Conservation (phyloP, 2,888 invertebrate genomes). For the Dysmachus trigonus region DNA sequence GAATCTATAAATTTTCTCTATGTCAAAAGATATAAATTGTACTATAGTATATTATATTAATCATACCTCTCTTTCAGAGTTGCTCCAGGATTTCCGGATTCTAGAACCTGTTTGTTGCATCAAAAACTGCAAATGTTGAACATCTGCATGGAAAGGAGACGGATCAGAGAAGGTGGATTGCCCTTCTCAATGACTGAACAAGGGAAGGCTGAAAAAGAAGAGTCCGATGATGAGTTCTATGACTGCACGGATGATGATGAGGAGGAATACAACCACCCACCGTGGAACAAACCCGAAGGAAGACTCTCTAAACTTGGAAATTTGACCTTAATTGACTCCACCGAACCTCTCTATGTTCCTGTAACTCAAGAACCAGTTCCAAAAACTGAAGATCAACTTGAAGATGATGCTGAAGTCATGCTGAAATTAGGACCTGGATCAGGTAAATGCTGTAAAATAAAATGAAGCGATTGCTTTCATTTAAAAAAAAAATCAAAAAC, state of each 20-base stretch:
- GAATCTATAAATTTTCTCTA: too few relatives aligned
- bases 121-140: constrained; percentile 93
- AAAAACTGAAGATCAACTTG: constrained; percentile 96
- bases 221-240: constrained; percentile 76
- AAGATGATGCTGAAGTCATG: constrained; percentile 91
- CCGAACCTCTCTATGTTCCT: constrained; percentile 81
- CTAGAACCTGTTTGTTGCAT: constrained; percentile 88
- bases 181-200: constrained; percentile 53
- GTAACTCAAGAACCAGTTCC: constrained; percentile 92
- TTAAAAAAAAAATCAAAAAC: too few relatives aligned
- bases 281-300: constrained; percentile 75
- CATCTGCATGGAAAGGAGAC: constrained; percentile 76
- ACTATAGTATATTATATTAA: too few relatives aligned
- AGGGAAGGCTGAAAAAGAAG: constrained; percentile 52
- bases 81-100: constrained; percentile 84
- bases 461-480: too few relatives aligned
- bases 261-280: constrained; percentile 60
- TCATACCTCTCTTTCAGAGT: constrained; percentile 71
- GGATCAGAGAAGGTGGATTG: constrained; percentile 66
- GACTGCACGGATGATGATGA: constrained; percentile 74
- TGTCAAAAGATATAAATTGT: too few relatives aligned
- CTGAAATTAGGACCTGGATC: constrained; percentile 87
- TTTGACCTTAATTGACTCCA: constrained; percentile 73
- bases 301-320: constrained; percentile 75
- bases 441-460: constrained; percentile 55